Percentiles rank a stretch among this genome's conserved stretches.
Conservation (phyloP, 2,888 invertebrate species). For the Phania funesta region DNA sequence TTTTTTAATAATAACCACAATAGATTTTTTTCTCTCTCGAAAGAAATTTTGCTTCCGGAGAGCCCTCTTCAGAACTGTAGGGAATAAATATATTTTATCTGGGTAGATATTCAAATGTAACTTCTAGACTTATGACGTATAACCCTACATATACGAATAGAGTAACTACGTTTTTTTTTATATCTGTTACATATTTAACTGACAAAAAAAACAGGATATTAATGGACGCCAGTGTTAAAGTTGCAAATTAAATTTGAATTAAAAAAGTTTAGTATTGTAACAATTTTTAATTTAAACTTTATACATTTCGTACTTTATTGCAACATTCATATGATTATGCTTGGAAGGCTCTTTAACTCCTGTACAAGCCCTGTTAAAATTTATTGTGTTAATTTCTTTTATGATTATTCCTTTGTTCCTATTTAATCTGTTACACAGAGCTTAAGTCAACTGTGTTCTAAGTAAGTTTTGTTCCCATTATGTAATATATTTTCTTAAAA, state of each 20-base stretch:
- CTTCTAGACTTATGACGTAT: neutral
- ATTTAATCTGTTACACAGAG: neutral
- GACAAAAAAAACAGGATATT: conserved; percentile 28
- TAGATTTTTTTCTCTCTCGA: too few species aligned
- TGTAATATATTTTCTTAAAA: too few species aligned
- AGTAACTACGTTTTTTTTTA: neutral
- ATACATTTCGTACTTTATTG: conserved; percentile 54
- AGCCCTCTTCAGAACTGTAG: neutral
- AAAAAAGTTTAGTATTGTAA: conserved; percentile 61
- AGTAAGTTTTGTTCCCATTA: too few species aligned
- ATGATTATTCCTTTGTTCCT: conserved; percentile 16
- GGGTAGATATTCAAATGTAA: neutral
- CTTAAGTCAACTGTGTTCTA: too few species aligned
- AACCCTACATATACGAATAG: neutral
- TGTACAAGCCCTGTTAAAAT: neutral
- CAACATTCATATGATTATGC: conserved; percentile 36
- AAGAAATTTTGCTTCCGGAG: too few species aligned
- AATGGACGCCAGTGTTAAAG: conserved; percentile 58
- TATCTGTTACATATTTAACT: neutral
- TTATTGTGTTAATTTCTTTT: neutral
- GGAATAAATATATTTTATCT: too few species aligned
- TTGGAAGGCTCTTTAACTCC: conserved; percentile 1
- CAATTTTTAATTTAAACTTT: conserved; percentile 64
- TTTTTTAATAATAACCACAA: too few species aligned
- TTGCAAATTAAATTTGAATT: conserved; percentile 65